phyloP scores from a whole-genome alignment of 2,113 vertebrate genomes.

The Electrona antarctica region DNA sequence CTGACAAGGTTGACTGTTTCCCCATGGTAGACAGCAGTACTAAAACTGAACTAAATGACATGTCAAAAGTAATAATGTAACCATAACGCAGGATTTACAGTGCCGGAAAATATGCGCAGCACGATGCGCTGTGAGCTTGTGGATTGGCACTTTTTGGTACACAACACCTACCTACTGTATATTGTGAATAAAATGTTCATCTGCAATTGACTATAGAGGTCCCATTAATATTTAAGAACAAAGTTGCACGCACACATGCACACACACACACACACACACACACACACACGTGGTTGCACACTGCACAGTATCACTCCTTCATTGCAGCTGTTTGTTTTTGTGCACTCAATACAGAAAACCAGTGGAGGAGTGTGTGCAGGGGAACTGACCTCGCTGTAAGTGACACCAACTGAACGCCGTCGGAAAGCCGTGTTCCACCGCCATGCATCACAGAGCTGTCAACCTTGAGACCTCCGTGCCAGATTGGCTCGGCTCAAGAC shows the following conservation, averaged over 20 bases:
- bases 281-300: constrained; percentile 10
- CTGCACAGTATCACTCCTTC: constrained; percentile 9
- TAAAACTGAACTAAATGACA: too few relatives aligned
- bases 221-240: too few relatives aligned
- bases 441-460: constrained; percentile 60
- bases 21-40: too few relatives aligned
- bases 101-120: too few relatives aligned
- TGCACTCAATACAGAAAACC: constrained; percentile 25
- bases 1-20: too few relatives aligned
- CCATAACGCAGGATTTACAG: too few relatives aligned
- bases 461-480: constrained; percentile 49
- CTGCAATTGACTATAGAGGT: too few relatives aligned
- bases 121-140: too few relatives aligned
- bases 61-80: too few relatives aligned
- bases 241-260: neutral
- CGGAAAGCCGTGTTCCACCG: constrained; percentile 45
- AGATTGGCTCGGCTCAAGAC: constrained; percentile 24
- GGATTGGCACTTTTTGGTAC: too few relatives aligned
- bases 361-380: constrained; percentile 1
- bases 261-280: constrained; percentile 12
- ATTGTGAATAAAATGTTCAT: too few relatives aligned
- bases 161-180: too few relatives aligned
- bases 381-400: constrained; percentile 51
- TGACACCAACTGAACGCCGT: constrained; percentile 25
- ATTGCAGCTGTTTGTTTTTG: constrained; percentile 24